Percentiles rank a stretch among this genome's conserved stretches.
Evolutionary conservation across 1,140 invertebrate species (phyloP).

Genomic region (Apis dorsata): DNA sequence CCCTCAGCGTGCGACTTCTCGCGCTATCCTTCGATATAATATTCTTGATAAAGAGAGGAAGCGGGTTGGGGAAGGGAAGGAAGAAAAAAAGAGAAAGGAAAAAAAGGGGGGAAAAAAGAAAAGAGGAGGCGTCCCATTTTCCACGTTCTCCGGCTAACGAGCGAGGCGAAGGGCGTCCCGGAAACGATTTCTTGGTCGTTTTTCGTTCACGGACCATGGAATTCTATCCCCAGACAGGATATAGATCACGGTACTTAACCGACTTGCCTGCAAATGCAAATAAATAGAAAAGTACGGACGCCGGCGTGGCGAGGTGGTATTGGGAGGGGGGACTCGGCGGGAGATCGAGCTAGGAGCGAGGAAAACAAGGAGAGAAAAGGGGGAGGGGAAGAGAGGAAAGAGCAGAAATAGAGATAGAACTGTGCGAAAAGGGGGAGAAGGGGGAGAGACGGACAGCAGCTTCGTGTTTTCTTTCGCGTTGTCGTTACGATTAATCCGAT

Average conservation of each 20-base stretch:
- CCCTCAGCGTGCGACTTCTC: background rate
- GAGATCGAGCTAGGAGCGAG: conserved; percentile 3
- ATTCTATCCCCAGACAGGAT: conserved; percentile 33
- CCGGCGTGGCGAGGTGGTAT: background rate
- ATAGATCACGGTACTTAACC: conserved; percentile 35
- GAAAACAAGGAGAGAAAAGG: background rate
- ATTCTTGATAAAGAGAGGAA: background rate
- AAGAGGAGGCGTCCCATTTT: background rate
- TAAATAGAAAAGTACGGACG: conserved; percentile 20
- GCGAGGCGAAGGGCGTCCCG: background rate
- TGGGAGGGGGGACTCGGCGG: background rate
- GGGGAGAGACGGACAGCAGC: background rate
- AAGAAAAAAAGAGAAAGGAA: no score
- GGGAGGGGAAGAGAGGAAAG: background rate
- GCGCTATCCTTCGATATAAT: background rate
- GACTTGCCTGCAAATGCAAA: conserved; percentile 14
- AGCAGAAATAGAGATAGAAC: background rate
- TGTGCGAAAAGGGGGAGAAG: no score
- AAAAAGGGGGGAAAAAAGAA: no score
- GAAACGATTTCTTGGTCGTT: conserved; percentile 6
- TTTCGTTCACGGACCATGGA: conserved; percentile 17
- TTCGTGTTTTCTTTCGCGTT: conserved; percentile 10
- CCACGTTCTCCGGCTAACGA: background rate
- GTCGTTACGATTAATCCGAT: conserved; percentile 41
- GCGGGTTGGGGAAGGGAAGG: no score